These are phyloP conservation scores for Leptinotarsa rubiginosa DNA, from an alignment of 2,888 invertebrate genomes.

Conservation along the genomic window DNA sequence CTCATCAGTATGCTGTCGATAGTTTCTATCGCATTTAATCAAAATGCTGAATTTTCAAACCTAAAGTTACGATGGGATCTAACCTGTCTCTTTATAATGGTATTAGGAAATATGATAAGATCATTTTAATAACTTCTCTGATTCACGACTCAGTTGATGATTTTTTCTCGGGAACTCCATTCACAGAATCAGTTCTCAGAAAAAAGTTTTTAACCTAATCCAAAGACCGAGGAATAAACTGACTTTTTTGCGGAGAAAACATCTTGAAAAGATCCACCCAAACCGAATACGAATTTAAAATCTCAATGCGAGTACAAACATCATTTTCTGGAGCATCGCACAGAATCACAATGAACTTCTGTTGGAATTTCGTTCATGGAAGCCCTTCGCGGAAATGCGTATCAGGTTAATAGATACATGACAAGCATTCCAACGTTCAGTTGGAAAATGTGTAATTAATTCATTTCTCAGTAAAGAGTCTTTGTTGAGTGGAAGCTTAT, in stretches of 20 bases:
- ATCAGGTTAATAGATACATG: slow-evolving; percentile 2
- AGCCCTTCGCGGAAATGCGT: neutral
- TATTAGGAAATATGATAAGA: no score
- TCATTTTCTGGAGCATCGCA: neutral
- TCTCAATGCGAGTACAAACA: neutral
- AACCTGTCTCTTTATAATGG: no score
- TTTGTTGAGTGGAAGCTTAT: no score
- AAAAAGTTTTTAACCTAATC: neutral
- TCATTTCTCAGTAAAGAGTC: neutral
- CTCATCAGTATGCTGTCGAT: no score
- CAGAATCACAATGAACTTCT: neutral
- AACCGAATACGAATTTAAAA: neutral
- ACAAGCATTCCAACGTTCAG: neutral
- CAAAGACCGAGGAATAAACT: neutral
- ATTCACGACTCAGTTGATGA: neutral
- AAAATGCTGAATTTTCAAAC: no score
- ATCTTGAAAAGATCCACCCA: neutral
- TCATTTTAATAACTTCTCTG: no score
- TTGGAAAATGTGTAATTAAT: neutral
- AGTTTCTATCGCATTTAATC: no score
- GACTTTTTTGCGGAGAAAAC: neutral
- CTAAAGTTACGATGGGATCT: no score
- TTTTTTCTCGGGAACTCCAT: neutral
- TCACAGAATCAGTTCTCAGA: neutral
- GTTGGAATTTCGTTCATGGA: no score